Evolutionary conservation across 2,113 vertebrate genomes (phyloP).

Genomic region (Platichthys stellatus): DNA sequence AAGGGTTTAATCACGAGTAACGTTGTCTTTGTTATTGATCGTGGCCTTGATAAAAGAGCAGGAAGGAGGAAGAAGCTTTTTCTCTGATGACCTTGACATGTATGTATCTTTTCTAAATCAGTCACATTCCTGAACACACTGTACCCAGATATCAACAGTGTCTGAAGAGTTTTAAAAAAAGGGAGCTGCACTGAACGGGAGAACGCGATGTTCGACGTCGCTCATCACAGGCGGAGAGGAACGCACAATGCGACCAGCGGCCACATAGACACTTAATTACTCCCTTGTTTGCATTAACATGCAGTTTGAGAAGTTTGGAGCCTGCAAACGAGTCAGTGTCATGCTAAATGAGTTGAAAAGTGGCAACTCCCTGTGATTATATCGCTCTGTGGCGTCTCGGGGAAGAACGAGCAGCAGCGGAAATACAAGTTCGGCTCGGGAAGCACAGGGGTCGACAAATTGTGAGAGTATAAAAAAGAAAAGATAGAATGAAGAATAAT

Average conservation of each 20-base stretch:
- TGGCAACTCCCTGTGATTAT: slow-evolving; percentile 70
- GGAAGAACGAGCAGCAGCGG: slow-evolving; percentile 16
- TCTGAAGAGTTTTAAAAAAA: not conserved
- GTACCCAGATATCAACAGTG: not conserved
- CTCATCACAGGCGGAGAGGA: not conserved
- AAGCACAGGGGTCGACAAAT: slow-evolving; percentile 9
- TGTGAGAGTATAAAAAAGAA: not conserved
- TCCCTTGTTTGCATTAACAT: slow-evolving; percentile 42
- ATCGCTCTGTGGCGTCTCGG: slow-evolving; percentile 28
- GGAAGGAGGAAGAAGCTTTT: not conserved
- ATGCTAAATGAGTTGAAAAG: slow-evolving; percentile 47
- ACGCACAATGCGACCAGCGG: not conserved
- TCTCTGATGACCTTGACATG: not conserved
- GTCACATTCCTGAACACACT: not conserved
- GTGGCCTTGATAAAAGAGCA: not conserved
- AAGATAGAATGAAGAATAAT: too few relatives aligned
- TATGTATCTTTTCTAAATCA: not conserved
- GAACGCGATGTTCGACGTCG: not conserved
- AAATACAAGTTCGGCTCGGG: not conserved
- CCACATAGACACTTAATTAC: slow-evolving; percentile 27
- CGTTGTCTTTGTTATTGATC: not conserved
- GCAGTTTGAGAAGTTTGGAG: slow-evolving; percentile 31
- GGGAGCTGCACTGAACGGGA: not conserved
- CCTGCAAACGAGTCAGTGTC: slow-evolving; percentile 49
- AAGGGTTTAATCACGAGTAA: not conserved